A percentile compares a stretch with the other conserved stretches of the same genome.
phyloP scores from a whole-genome alignment of 2,113 vertebrate genomes.

The Pao palembangensis region DNA sequence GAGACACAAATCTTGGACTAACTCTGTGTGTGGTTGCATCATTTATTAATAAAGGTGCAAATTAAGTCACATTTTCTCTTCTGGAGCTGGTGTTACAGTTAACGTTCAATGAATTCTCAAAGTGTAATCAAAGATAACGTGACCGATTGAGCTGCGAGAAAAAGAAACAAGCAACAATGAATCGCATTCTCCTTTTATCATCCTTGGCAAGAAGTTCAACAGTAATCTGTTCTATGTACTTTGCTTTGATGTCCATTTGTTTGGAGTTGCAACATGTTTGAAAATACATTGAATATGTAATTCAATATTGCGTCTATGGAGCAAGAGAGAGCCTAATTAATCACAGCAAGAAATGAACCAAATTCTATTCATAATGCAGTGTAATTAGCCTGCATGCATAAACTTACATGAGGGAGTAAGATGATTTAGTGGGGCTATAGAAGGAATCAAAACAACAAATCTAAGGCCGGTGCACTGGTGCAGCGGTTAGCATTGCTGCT shows the following conservation, averaged over 20 bases:
- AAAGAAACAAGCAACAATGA: not conserved
- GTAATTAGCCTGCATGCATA: conserved; percentile 40
- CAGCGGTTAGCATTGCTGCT: too few species aligned
- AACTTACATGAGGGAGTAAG: conserved; percentile 37
- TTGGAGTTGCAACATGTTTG: conserved; percentile 28
- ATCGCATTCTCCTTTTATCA: too few species aligned
- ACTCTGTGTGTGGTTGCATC: too few species aligned
- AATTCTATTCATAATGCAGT: conserved; percentile 41
- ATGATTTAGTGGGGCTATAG: conserved; percentile 47
- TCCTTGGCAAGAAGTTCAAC: not conserved
- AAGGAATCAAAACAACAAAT: not conserved
- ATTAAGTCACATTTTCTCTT: too few species aligned
- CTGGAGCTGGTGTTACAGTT: too few species aligned
- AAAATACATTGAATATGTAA: conserved; percentile 31
- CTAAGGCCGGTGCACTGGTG: not conserved
- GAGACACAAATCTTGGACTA: too few species aligned
- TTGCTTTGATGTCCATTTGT: conserved; percentile 33
- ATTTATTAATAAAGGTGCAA: too few species aligned
- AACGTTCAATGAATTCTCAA: too few species aligned
- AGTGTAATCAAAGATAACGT: too few species aligned
- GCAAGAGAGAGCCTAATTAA: conserved; percentile 13
- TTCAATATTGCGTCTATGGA: conserved; percentile 27
- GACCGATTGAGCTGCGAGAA: not conserved
- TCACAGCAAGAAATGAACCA: not conserved
- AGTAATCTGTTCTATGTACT: conserved; percentile 1